A percentile compares a stretch with the other conserved stretches of the same genome.
Conservation (phyloP, 2,888 invertebrate genomes). For the Mystacides longicornis region DNA sequence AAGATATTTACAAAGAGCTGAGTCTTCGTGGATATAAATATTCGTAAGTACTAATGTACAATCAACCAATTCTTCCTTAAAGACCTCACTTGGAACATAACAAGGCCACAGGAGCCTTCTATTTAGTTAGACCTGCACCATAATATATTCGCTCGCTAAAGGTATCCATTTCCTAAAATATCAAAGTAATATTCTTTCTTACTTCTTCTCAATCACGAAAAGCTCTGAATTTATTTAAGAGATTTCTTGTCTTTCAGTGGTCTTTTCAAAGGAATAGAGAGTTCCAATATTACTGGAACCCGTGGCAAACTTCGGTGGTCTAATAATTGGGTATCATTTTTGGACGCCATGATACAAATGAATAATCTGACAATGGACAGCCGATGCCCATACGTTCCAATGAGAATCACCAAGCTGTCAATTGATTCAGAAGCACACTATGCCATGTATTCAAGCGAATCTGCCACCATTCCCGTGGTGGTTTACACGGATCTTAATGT, state of each 20-base stretch:
- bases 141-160: too few relatives aligned
- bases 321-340: constrained; percentile 80
- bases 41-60: constrained; percentile 34
- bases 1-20: constrained; percentile 64
- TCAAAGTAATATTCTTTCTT: too few relatives aligned
- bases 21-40: constrained; percentile 64
- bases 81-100: too few relatives aligned
- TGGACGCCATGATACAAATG: constrained; percentile 85
- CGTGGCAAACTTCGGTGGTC: constrained; percentile 58
- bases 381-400: constrained; percentile 66
- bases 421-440: constrained; percentile 61
- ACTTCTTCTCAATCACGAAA: too few relatives aligned
- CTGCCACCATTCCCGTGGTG: constrained; percentile 40
- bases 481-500: constrained; percentile 45
- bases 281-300: constrained; percentile 46
- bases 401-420: constrained; percentile 61
- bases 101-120: too few relatives aligned
- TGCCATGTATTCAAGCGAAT: constrained; percentile 42
- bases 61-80: too few relatives aligned
- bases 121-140: too few relatives aligned
- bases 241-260: constrained; percentile 34
- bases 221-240: not conserved
- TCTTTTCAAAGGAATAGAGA: constrained; percentile 52
- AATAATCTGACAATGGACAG: constrained; percentile 63
- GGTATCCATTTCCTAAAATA: too few relatives aligned